Conservation (phyloP, 2,888 invertebrate genomes). For the Parasteatoda lunata region DNA sequence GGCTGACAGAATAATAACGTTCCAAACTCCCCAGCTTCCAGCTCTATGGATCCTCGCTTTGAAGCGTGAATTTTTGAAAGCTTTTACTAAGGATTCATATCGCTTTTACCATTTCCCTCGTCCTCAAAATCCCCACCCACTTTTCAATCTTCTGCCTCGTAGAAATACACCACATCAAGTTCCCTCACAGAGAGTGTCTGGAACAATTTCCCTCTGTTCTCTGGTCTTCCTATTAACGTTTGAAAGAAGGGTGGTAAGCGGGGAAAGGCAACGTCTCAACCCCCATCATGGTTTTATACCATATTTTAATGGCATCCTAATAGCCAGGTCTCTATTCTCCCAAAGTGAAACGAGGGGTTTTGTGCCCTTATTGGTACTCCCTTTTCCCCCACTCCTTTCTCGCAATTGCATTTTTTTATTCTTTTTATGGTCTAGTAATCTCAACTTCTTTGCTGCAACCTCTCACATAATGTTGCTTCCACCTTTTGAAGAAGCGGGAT, state of each 20-base stretch:
- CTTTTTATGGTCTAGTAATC: constrained; percentile 2
- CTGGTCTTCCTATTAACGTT: constrained; percentile 52
- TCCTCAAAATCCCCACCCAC: constrained; percentile 3
- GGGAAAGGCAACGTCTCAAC: not conserved
- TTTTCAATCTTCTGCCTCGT: constrained; percentile 7
- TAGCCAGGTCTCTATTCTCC: constrained; percentile 22
- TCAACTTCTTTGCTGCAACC: not conserved
- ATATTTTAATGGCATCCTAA: constrained; percentile 55
- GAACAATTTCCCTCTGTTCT: constrained; percentile 39
- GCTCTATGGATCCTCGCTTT: constrained; percentile 9
- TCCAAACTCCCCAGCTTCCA: constrained; percentile 7
- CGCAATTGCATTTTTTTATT: not conserved
- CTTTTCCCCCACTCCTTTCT: not conserved
- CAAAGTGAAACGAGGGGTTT: constrained; percentile 1
- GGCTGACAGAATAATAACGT: constrained; percentile 57
- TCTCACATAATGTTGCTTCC: no score
- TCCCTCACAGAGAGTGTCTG: constrained; percentile 11
- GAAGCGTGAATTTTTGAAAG: constrained; percentile 43
- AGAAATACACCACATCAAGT: not conserved
- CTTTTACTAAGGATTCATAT: constrained; percentile 30
- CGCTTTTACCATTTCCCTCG: constrained; percentile 19
- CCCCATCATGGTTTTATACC: not conserved
- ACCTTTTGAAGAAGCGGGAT: no score
- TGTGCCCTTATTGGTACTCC: constrained; percentile 1
- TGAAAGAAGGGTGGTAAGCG: constrained; percentile 3